These are phyloP conservation scores for Bradypus variegatus DNA, from an alignment of 2,797 vertebrate genomes.

Conservation along the genomic window DNA sequence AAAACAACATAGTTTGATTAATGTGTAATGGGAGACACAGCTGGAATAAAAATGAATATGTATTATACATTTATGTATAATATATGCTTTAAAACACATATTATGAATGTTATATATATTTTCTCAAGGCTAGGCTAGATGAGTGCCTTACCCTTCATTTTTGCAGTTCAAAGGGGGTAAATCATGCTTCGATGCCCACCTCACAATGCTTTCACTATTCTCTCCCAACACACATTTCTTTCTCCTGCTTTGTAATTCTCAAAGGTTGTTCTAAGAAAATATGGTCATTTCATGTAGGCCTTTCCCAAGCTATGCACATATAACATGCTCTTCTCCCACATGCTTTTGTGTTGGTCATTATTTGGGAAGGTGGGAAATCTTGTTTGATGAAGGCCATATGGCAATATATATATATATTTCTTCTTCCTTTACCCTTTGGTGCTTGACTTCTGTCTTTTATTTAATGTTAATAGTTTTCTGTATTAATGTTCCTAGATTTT, in stretches of 20 bases:
- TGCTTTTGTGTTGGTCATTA: neutral
- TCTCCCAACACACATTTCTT: neutral
- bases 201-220: neutral
- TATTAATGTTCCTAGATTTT: constrained; percentile 1
- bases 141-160: neutral
- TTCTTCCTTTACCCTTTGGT: neutral
- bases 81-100: too few species aligned
- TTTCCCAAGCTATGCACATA: neutral
- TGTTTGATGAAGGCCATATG: neutral
- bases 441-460: constrained; percentile 23
- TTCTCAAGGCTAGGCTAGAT: too few species aligned
- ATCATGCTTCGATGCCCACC: neutral
- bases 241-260: neutral
- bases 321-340: neutral
- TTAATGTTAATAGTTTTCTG: constrained; percentile 10
- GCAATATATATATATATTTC: neutral
- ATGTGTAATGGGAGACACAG: neutral
- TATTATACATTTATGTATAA: neutral
- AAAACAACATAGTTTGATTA: constrained; percentile 1
- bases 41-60: neutral
- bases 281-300: neutral
- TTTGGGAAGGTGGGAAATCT: neutral
- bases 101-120: too few species aligned
- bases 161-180: neutral
- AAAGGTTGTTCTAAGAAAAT: neutral